These are phyloP conservation scores for Adela reaumurella DNA, from an alignment of 2,888 invertebrate species.

Conservation along the genomic window DNA sequence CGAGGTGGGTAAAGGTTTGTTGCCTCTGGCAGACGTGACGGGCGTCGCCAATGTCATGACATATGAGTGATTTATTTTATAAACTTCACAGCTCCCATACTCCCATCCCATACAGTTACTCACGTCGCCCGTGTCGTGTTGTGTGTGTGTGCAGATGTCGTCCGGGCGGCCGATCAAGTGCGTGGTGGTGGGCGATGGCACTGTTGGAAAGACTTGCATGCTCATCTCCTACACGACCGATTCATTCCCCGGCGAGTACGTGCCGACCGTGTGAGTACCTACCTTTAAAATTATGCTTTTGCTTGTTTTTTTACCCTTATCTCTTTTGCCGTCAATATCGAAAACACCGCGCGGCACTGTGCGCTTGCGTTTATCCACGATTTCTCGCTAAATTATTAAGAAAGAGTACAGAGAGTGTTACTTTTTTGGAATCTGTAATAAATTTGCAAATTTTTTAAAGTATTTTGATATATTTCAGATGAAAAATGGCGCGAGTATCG, in stretches of 20 bases:
- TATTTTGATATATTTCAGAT: too few species aligned
- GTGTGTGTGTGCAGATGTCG: conserved; percentile 69
- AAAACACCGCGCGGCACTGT: too few species aligned
- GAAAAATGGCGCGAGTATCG: too few species aligned
- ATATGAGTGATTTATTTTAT: background rate
- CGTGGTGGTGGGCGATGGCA: conserved; percentile 90
- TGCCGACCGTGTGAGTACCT: conserved; percentile 84
- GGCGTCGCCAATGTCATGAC: background rate
- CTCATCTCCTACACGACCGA: conserved; percentile 90
- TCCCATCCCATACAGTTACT: too few species aligned
- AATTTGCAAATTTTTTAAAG: too few species aligned
- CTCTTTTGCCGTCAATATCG: too few species aligned
- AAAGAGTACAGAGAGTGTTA: too few species aligned
- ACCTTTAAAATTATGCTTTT: conserved; percentile 1
- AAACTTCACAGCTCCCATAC: background rate
- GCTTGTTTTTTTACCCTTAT: background rate
- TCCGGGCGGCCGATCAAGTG: conserved; percentile 90
- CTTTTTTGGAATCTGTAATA: too few species aligned
- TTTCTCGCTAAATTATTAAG: too few species aligned
- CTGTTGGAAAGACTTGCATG: conserved; percentile 93
- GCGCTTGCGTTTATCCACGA: too few species aligned
- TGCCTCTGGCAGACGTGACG: background rate
- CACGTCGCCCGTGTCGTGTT: too few species aligned
- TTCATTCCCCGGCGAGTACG: conserved; percentile 92
- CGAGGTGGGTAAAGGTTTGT: background rate